phyloP scores from a whole-genome alignment of 2,113 vertebrate species.

The Antigone vipio region DNA sequence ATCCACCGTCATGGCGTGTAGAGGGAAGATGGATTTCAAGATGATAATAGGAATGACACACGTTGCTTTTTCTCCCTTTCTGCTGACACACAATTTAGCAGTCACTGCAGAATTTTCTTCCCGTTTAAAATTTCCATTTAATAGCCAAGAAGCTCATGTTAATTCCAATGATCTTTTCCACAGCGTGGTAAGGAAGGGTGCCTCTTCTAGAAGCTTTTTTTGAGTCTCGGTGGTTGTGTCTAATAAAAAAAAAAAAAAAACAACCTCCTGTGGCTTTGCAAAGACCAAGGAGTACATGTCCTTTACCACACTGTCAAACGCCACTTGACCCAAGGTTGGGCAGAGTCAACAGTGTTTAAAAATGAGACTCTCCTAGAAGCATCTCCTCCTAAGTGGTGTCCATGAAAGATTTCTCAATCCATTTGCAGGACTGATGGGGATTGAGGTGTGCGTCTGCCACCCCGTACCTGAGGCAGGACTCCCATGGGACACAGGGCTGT shows the following conservation, averaged over 20 bases:
- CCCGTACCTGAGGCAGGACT: not conserved
- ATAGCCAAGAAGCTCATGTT: constrained; percentile 43
- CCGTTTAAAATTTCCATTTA: constrained; percentile 31
- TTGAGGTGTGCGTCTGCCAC: not conserved
- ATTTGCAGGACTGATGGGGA: not conserved
- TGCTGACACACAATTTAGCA: constrained; percentile 55
- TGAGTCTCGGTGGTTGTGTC: not conserved
- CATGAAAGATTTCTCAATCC: not conserved
- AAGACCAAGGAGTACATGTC: rapidly evolving
- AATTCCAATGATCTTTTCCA: not conserved
- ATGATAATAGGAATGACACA: constrained; percentile 53
- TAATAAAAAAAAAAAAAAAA: not conserved
- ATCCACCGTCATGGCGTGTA: not conserved
- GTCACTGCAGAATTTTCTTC: constrained; percentile 37
- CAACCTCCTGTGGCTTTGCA: not conserved
- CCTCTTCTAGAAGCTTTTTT: not conserved
- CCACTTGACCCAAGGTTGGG: not conserved
- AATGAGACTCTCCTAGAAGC: not conserved
- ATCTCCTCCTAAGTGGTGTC: not conserved
- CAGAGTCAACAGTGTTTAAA: not conserved
- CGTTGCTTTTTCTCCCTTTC: constrained; percentile 30
- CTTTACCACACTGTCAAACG: rapidly evolving
- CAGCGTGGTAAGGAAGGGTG: not conserved
- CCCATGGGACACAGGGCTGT: not conserved
- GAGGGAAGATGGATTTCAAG: constrained; percentile 54